Base-by-base conservation (phyloP, 2,888 invertebrate genomes). In the Drosophila kambysellisi region DNA sequence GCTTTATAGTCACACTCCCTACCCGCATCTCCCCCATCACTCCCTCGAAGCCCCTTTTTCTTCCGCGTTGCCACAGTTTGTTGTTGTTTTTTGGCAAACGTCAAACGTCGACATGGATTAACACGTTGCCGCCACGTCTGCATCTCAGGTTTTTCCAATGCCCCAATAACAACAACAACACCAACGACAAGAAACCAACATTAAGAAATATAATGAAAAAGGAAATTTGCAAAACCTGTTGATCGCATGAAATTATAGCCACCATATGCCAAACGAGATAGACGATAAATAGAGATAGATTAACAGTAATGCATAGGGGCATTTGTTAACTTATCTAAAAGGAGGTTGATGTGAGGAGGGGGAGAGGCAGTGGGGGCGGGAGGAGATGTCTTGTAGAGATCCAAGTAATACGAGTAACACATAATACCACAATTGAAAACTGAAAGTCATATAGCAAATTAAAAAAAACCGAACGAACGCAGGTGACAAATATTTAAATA, bases 221-320 rank as follows among this genome's bases (percentile, higher is more conserved):
- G 76, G 72, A 76, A 78, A 78, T 65, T 68, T 59, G 46, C 70
- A 76, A 83, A 88, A 88, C 88, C 83, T 70, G 88, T 85, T 79
- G 61, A 53, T 46, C 74, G 73, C 59, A 70, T 79, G 70, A 79
- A 82, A 79, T 68, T 67, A 81, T 75, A 77, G 63, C 61, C 75
- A 65, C 52, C 64, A 76, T 72, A 67, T 73, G 51, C 50, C 58
- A 70, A 75, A 74, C 76, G 12, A 70, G 79, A 75, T 79, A 52
- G 35, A 29, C 32, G 25, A 25, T 25, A 25, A 25, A 25, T 25
- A 25, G 25, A 25, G 29, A 69, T 11, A 46, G 30, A 39, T 32
- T 17, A 7, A 25, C 25, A 20, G 32, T 15, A 11, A 37, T 30
- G 37, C 7, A 11, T 29, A 9, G 11, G 35, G 29, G 12, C 43